These are phyloP conservation scores for Entomobrya multifasciata DNA, from an alignment of 2,888 invertebrate genomes.

Conservation along the genomic window DNA sequence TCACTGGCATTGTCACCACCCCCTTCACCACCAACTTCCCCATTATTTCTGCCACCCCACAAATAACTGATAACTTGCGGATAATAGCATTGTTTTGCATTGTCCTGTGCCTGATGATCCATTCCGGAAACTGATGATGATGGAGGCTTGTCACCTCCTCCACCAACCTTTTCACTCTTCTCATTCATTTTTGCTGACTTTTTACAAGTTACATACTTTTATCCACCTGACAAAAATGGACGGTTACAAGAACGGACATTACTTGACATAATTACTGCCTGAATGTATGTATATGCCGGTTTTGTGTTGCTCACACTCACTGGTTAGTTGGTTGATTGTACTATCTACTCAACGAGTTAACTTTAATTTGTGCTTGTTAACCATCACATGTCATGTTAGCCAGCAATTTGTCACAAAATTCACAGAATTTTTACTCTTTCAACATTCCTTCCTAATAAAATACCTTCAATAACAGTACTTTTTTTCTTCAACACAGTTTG, in stretches of 20 bases:
- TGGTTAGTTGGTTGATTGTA: too few relatives aligned
- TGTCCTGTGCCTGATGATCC: constrained; percentile 41
- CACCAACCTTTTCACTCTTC: constrained; percentile 54
- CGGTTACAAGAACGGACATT: neutral
- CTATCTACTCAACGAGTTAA: neutral
- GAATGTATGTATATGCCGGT: too few relatives aligned
- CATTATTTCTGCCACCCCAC: constrained; percentile 24
- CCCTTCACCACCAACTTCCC: neutral
- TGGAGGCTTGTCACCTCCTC: constrained; percentile 53
- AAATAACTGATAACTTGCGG: constrained; percentile 50
- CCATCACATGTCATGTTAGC: constrained; percentile 55
- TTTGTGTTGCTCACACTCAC: neutral
- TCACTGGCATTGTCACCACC: constrained; percentile 13
- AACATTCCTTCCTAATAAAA: constrained; percentile 27
- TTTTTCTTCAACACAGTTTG: neutral
- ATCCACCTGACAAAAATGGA: constrained; percentile 29
- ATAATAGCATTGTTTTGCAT: constrained; percentile 29
- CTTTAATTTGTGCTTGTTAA: neutral
- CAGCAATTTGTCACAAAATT: constrained; percentile 37
- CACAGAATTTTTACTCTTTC: neutral
- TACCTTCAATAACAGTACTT: constrained; percentile 9
- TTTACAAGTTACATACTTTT: neutral
- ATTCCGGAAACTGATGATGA: neutral
- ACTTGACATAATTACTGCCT: constrained; percentile 4
- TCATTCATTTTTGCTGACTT: constrained; percentile 54